Base-by-base conservation (phyloP, 2,113 vertebrate species). In the Rhinogobius similis region DNA sequence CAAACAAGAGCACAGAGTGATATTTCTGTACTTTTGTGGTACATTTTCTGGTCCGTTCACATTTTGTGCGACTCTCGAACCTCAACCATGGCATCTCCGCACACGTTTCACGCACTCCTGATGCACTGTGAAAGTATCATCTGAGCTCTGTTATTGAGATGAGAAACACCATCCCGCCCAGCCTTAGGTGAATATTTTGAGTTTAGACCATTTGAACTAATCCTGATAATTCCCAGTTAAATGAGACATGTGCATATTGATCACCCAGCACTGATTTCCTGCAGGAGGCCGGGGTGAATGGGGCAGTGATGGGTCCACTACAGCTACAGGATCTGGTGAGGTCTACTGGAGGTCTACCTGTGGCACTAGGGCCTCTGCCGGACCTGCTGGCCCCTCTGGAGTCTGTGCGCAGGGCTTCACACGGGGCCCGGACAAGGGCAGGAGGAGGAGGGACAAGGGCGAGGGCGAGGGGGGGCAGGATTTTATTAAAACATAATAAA, bases 361-460 rank as follows among this genome's bases (percentile, higher is more conserved):
- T 74, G 82, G 85, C 86, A 80, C 83, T 83, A 77, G 84, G 70
- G 73, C 76, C 68, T 79, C 92, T 87, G 53, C 90, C 86, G 74
- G 90, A 79, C 85, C 90, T 83, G 84, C 62, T 72, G 76, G 90
- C 90, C 39, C 23, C 85, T 83, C 90, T 86, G 78, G 75, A 79
- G 56, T 91, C 85, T 52, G 85, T 86, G 65, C 85, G 88, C 84
- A 93, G 73, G 8, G 91, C 92, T 93, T 88, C n/a, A 29, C 52
- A 67, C 44, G 52, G 21, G 24, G 52, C 58, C 7, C 14, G 65
- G 32, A 70, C 64, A 65, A 73, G 26, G 41, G 23, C 4, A 70
- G 52, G 44, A 67, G 43, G 18, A 10, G 53, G 53, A 64, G 56
- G 29, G 29, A 29, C 2, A 7, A n/a, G 65, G 32, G 68, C 64